Percentiles rank a stretch among this genome's conserved stretches.
Evolutionary conservation across 2,888 invertebrate genomes (phyloP).

Genomic region (Argynnis bischoffii): DNA sequence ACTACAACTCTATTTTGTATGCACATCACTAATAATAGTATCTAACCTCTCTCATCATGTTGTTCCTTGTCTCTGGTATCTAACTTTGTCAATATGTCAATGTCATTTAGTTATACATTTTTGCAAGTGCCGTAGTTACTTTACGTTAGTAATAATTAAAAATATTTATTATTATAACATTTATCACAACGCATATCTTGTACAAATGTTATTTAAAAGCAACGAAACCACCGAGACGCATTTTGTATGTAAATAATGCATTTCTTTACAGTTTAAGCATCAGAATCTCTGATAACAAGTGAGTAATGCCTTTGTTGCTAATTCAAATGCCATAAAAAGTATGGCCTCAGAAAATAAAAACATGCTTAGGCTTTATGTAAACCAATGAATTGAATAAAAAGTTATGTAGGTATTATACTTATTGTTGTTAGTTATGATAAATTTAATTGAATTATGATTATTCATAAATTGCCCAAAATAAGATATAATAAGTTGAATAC

Average conservation of each 20-base stretch:
- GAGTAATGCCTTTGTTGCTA: constrained; percentile 25
- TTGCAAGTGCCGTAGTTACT: neutral
- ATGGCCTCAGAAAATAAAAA: neutral
- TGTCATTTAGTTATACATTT: constrained; percentile 22
- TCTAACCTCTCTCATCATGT: too few relatives aligned
- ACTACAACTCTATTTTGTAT: too few relatives aligned
- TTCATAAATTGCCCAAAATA: too few relatives aligned
- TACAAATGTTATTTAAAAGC: constrained; percentile 15
- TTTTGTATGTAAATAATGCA: constrained; percentile 21
- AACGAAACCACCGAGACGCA: constrained; percentile 30
- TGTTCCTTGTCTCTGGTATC: too few relatives aligned
- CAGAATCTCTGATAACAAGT: constrained; percentile 23
- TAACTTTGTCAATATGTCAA: constrained; percentile 22
- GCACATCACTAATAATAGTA: neutral
- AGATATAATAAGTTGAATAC: too few relatives aligned
- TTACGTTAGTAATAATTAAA: constrained; percentile 19
- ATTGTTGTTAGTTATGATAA: too few relatives aligned
- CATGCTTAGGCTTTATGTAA: neutral
- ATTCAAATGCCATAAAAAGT: constrained; percentile 12
- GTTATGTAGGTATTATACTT: too few relatives aligned
- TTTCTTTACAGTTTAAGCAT: constrained; percentile 19
- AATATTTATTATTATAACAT: constrained; percentile 12
- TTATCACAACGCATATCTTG: constrained; percentile 7
- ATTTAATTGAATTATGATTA: too few relatives aligned
- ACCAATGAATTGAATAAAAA: neutral